Conservation (phyloP, 2,113 vertebrate species). For the Coreoperca whiteheadi region DNA sequence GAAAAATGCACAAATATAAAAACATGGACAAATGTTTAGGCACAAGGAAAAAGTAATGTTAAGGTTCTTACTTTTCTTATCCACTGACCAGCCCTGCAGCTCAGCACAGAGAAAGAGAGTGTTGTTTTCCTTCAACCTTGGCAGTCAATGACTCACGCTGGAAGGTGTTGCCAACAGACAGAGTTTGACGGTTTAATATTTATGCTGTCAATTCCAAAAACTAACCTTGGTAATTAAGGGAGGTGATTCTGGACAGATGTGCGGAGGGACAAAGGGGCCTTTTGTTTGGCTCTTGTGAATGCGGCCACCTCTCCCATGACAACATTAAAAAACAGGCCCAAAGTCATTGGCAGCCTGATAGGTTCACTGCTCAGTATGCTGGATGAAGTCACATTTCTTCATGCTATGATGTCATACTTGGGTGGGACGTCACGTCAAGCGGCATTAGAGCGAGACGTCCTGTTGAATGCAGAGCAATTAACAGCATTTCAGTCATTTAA, state of each 20-base stretch:
- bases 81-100: slow-evolving; percentile 10
- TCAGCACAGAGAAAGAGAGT: slow-evolving; percentile 54
- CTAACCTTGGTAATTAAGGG: slow-evolving; percentile 79
- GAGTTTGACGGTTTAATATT: slow-evolving; percentile 83
- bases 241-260: slow-evolving; percentile 80
- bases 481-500: slow-evolving; percentile 4
- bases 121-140: slow-evolving; percentile 72
- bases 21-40: neutral
- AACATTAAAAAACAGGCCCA: slow-evolving; percentile 49
- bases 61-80: slow-evolving; percentile 31
- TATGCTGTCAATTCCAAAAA: slow-evolving; percentile 78
- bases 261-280: slow-evolving; percentile 74
- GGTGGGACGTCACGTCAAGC: slow-evolving; percentile 58
- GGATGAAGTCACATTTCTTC: slow-evolving; percentile 57
- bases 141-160: slow-evolving; percentile 74
- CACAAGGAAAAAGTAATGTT: slow-evolving; percentile 7
- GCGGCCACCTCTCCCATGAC: slow-evolving; percentile 70
- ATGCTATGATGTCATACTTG: slow-evolving; percentile 65
- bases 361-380: neutral
- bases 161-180: slow-evolving; percentile 74
- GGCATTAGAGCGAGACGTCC: slow-evolving; percentile 34
- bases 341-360: slow-evolving; percentile 42
- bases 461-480: slow-evolving; percentile 19
- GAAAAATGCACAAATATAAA: slow-evolving; percentile 16
- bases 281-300: slow-evolving; percentile 77